Conservation (phyloP, 1,140 invertebrate species). For the Cherax quadricarinatus region DNA sequence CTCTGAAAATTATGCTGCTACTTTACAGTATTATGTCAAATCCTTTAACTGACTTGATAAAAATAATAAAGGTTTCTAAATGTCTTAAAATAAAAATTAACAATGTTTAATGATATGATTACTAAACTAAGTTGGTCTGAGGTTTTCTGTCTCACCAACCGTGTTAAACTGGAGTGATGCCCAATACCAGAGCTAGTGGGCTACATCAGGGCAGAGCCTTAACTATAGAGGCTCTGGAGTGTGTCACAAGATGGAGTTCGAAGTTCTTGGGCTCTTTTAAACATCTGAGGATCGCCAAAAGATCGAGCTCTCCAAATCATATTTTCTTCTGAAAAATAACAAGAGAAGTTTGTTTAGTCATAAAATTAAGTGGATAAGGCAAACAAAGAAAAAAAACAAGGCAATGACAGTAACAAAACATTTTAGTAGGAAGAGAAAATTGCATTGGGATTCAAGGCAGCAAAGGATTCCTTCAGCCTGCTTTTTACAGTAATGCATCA, state of each 20-base stretch:
- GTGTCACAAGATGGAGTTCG: slow-evolving; percentile 93
- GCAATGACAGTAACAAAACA: no score
- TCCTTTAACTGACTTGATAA: no score
- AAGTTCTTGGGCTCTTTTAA: slow-evolving; percentile 87
- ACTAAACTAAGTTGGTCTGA: no score
- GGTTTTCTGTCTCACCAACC: not conserved
- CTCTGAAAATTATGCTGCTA: no score
- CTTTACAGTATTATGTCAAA: no score
- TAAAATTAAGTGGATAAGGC: not conserved
- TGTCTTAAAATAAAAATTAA: not conserved
- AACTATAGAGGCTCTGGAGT: slow-evolving; percentile 82
- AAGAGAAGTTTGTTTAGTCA: not conserved
- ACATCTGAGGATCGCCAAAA: slow-evolving; percentile 87
- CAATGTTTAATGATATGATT: not conserved
- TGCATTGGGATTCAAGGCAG: no score
- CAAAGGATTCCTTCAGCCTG: no score
- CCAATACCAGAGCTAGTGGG: not conserved
- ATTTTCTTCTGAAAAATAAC: slow-evolving; percentile 84
- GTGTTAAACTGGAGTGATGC: not conserved
- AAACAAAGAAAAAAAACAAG: not conserved
- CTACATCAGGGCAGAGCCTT: slow-evolving; percentile 2
- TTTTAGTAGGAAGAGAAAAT: no score
- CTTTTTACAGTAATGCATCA: no score
- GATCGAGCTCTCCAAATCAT: slow-evolving; percentile 92
- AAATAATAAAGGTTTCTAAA: not conserved